Evolutionary conservation across 2,797 vertebrate genomes (phyloP).

Genomic region (Streptopelia turtur): DNA sequence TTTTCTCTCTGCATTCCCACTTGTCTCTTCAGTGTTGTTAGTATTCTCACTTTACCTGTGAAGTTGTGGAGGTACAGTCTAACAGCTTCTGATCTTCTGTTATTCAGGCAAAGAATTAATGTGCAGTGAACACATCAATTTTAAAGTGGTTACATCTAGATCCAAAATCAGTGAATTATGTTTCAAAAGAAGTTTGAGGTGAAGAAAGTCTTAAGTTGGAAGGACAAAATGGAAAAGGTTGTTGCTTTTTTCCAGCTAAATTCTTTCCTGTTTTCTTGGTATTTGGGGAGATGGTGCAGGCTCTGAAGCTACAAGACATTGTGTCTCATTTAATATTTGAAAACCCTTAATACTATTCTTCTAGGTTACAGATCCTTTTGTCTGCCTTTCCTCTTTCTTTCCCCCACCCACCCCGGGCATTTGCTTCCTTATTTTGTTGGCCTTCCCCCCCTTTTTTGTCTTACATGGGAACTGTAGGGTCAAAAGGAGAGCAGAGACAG

Average conservation of each 20-base stretch:
- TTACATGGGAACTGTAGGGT: background rate
- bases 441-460: accelerated
- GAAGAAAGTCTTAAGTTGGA: background rate
- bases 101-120: constrained; percentile 46
- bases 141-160: background rate
- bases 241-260: background rate
- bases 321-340: background rate
- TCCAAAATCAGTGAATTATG: background rate
- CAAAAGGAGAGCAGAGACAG: background rate
- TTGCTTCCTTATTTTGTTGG: background rate
- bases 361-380: background rate
- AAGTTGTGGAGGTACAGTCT: constrained; percentile 48
- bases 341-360: background rate
- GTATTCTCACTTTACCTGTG: constrained; percentile 66
- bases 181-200: background rate
- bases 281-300: background rate
- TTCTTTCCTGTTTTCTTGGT: background rate
- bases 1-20: constrained; percentile 49
- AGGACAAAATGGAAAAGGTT: background rate
- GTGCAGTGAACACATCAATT: constrained; percentile 12
- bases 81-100: constrained; percentile 35
- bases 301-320: background rate
- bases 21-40: constrained; percentile 34
- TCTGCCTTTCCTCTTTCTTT: background rate
- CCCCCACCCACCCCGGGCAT: background rate